These are phyloP conservation scores for Microcebus jonahi DNA, from an alignment of 2,113 vertebrate species.

Conservation along the genomic window DNA sequence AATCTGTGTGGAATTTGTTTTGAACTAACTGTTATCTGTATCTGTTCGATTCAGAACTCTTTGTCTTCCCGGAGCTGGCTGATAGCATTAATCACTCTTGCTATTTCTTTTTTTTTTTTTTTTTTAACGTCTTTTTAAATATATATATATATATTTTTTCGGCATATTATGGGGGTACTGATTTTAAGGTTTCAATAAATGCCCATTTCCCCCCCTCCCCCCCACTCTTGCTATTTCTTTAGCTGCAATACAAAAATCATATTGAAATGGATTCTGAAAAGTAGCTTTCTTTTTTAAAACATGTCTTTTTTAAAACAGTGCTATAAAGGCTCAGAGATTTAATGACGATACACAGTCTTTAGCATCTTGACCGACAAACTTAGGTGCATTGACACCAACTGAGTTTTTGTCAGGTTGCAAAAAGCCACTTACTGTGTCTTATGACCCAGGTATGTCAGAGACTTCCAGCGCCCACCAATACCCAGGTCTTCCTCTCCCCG, in stretches of 20 bases:
- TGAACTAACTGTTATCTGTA: background rate
- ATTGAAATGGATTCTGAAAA: background rate
- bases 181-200: no score
- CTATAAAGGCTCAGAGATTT: background rate
- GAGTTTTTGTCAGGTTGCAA: background rate
- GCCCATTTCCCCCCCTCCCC: no score
- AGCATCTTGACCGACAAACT: background rate
- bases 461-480: background rate
- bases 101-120: background rate
- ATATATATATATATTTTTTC: no score
- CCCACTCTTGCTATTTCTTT: background rate
- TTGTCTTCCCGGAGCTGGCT: background rate
- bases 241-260: background rate
- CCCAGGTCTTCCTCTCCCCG: background rate
- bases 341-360: background rate
- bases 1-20: constrained; percentile 66
- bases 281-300: background rate
- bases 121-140: no score
- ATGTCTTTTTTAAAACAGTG: no score
- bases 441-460: background rate
- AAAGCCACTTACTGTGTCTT: background rate
- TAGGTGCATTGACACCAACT: background rate
- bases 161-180: no score
- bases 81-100: background rate
- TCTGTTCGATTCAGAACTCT: constrained; percentile 7